phyloP scores from a whole-genome alignment of 2,113 vertebrate species.

The Coturnix japonica region DNA sequence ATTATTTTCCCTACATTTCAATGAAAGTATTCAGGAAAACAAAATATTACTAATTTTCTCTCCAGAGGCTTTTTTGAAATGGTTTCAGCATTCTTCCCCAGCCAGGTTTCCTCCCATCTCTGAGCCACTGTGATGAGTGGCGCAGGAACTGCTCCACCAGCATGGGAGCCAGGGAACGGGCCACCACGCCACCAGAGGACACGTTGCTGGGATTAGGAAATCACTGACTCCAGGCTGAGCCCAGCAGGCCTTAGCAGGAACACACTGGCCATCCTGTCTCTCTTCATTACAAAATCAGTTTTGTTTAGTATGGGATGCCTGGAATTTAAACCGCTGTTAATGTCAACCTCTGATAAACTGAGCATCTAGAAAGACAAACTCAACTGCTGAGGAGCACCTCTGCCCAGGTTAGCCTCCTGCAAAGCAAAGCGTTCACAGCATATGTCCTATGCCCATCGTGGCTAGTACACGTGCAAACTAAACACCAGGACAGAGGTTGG shows the following conservation, averaged over 20 bases:
- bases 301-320: neutral
- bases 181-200: neutral
- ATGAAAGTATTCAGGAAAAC: slow-evolving; percentile 42
- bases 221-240: neutral
- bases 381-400: neutral
- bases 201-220: neutral
- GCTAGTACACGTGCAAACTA: neutral
- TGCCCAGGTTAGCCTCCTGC: neutral
- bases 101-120: neutral
- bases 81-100: slow-evolving; percentile 41
- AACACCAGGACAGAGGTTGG: neutral
- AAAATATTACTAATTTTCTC: slow-evolving; percentile 57
- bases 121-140: slow-evolving; percentile 36
- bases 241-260: neutral
- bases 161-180: neutral
- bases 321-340: neutral
- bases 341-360: neutral
- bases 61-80: slow-evolving; percentile 43
- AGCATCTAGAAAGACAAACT: neutral
- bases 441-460: neutral
- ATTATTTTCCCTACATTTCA: slow-evolving; percentile 60
- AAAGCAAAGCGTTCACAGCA: neutral
- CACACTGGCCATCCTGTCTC: neutral
- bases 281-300: neutral
- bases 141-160: neutral